Evolutionary conservation across 2,888 invertebrate species (phyloP).

Genomic region (Machimus rusticus): DNA sequence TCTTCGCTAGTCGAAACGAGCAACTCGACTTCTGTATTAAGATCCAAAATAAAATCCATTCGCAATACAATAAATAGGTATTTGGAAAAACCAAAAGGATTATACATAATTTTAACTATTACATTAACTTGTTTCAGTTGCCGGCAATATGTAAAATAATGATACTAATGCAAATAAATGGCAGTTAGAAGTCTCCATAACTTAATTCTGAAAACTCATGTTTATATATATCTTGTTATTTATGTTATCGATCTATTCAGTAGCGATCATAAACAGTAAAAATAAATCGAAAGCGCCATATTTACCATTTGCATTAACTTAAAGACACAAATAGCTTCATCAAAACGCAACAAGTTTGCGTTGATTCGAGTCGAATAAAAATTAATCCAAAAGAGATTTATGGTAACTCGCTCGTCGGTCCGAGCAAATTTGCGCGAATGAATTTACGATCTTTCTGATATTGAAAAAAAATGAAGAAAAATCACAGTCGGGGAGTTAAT

Average conservation of each 20-base stretch:
- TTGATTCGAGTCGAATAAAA: neutral
- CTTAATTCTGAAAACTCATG: neutral
- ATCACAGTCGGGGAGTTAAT: slow-evolving; percentile 13
- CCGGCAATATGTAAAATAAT: too few relatives aligned
- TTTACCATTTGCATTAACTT: neutral
- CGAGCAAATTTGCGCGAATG: neutral
- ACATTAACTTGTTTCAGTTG: too few relatives aligned
- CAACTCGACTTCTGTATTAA: too few relatives aligned
- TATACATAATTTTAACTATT: too few relatives aligned
- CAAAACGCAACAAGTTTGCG: neutral
- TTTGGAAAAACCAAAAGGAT: too few relatives aligned
- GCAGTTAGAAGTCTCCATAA: too few relatives aligned
- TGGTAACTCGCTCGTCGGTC: neutral
- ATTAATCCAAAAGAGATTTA: neutral
- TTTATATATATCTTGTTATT: neutral
- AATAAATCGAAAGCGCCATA: neutral
- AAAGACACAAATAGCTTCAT: neutral
- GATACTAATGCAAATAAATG: too few relatives aligned
- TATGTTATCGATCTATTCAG: neutral
- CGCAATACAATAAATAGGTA: too few relatives aligned
- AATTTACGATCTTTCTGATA: neutral
- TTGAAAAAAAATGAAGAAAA: neutral
- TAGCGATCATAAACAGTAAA: neutral
- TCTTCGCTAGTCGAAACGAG: too few relatives aligned
- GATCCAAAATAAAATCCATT: too few relatives aligned